Base-by-base conservation (phyloP, 2,113 vertebrate species). In the Sula dactylatra region DNA sequence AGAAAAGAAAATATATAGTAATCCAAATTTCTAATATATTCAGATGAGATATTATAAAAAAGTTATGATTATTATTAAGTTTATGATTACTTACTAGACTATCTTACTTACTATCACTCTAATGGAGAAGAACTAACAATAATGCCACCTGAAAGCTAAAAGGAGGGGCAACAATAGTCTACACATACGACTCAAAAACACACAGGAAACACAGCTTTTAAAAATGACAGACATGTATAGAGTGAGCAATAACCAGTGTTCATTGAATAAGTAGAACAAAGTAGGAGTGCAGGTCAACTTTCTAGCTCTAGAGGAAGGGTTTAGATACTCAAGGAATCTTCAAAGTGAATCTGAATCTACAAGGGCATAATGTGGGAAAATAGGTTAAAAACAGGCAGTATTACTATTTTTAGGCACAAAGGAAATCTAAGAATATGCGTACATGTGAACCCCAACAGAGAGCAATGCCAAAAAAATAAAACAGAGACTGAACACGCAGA, bases 351-450 rank as follows among this genome's bases (percentile, higher is more conserved):
- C 45, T 66, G 93, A 93, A 95, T 78, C 69, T 93, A 81, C 64
- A 94, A 84, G 93, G 73, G 32, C 44, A 76, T 62, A 73, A 72
- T 66, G 31, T 76, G 65, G 56, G 77, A 97, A 97, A 97, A 97
- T 91, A 92, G 95, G 93, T 93, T 97, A 96, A 94, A 91, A 94
- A 90, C 66, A 86, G 27, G 66, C 15, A 89, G 70, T 22, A 58
- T 85, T 80, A 50, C 81, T 95, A 95, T 90, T 87, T 87, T 90
- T 91, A 91, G 81, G 45, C n/a, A 86, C 66, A 95, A 95, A 88
- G 26, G 45, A 93, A 72, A 95, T 95, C 87, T 85, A 96, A 95
- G 89, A 97, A 95, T 89, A 95, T 73, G 17, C 2, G 21, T 83
- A n/a, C 44, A 40, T n/a, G 54, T 95, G 93, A 95, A 89, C 95